Conservation (phyloP, 1,140 invertebrate species). For the Xylocopa sonorina region DNA sequence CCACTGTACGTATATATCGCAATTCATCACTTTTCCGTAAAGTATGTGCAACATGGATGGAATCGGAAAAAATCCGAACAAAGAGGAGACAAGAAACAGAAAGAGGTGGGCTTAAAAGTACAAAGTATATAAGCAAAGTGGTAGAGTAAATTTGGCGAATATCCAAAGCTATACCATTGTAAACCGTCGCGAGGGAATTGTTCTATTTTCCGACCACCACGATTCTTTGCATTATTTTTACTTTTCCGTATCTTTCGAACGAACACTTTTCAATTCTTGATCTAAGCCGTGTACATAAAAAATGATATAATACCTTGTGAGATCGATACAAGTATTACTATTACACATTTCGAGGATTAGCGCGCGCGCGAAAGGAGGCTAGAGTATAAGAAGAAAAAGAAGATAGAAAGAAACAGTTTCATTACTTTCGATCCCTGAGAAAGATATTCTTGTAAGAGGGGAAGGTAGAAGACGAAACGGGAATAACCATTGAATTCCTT, state of each 20-base stretch:
- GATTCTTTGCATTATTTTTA: neutral
- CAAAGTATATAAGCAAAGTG: slow-evolving; percentile 3
- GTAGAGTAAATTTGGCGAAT: slow-evolving; percentile 21
- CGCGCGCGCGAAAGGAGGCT: neutral
- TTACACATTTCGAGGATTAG: too few species aligned
- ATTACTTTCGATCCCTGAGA: slow-evolving; percentile 57
- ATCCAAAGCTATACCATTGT: slow-evolving; percentile 2
- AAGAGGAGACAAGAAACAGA: neutral
- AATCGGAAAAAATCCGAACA: neutral
- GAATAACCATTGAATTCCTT: slow-evolving; percentile 53
- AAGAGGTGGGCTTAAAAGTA: neutral
- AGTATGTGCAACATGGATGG: neutral
- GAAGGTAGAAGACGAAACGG: slow-evolving; percentile 47
- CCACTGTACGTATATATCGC: too few species aligned
- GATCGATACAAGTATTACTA: too few species aligned
- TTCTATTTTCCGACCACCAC: slow-evolving; percentile 1
- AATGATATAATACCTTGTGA: too few species aligned
- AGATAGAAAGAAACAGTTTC: slow-evolving; percentile 50
- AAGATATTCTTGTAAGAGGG: slow-evolving; percentile 45
- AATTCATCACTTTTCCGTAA: too few species aligned
- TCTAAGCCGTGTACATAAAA: too few species aligned
- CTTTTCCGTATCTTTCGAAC: neutral
- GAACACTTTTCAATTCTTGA: too few species aligned
- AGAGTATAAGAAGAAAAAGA: neutral
- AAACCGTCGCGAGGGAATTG: slow-evolving; percentile 13